Evolutionary conservation across 2,113 vertebrate genomes (phyloP).

Genomic region (Tenebrosternarchus preto): DNA sequence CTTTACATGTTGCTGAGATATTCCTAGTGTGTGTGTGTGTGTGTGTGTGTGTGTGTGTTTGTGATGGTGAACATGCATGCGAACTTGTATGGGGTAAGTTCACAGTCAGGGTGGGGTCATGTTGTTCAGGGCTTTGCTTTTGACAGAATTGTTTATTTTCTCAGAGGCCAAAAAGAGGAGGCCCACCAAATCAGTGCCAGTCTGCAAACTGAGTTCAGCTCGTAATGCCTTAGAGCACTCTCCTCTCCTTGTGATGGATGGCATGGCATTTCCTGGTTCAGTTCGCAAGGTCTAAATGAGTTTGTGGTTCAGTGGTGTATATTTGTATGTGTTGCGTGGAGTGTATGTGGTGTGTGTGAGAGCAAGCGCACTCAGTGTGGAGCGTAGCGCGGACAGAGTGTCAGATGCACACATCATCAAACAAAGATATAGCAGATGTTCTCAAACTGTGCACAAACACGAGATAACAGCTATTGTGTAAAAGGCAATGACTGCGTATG

Average conservation of each 20-base stretch:
- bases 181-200: constrained; percentile 29
- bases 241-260: constrained; percentile 13
- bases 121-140: constrained; percentile 29
- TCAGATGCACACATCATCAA: no score
- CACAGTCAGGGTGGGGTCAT: constrained; percentile 35
- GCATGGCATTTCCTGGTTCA: constrained; percentile 12
- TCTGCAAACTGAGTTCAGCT: constrained; percentile 9
- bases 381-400: background rate
- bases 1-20: background rate
- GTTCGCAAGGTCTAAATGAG: background rate
- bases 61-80: constrained; percentile 23
- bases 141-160: constrained; percentile 39
- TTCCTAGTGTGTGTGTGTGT: constrained; percentile 3
- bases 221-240: constrained; percentile 5
- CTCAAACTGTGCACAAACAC: no score
- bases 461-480: no score
- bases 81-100: constrained; percentile 34
- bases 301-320: background rate
- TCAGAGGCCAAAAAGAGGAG: constrained; percentile 13
- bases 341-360: background rate
- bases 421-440: no score
- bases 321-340: background rate
- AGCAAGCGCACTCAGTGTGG: background rate
- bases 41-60: constrained; percentile 14
- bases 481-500: no score